These are phyloP conservation scores for Huso huso DNA, from an alignment of 2,797 vertebrate species.

Conservation along the genomic window DNA sequence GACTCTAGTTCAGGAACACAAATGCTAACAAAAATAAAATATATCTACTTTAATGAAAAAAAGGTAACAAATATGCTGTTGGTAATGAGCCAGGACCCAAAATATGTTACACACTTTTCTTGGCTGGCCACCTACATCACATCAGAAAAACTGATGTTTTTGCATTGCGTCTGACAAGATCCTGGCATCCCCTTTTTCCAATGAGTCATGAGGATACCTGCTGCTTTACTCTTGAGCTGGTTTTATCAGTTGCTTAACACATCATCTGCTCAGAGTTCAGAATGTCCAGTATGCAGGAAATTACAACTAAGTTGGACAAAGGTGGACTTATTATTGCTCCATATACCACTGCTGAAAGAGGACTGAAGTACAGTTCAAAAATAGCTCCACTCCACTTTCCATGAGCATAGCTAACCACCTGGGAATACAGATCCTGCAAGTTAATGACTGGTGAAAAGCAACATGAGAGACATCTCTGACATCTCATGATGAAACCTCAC, in stretches of 20 bases:
- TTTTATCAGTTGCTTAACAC: slow-evolving; percentile 25
- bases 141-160: no score
- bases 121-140: no score
- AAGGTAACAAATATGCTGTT: no score
- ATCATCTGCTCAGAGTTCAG: slow-evolving; percentile 22
- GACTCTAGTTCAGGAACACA: no score
- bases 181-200: slow-evolving; percentile 9
- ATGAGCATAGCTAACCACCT: not conserved
- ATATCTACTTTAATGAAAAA: no score
- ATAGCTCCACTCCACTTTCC: not conserved
- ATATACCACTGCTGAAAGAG: no score
- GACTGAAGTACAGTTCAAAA: no score
- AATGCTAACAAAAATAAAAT: no score
- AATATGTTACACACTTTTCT: no score
- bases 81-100: no score
- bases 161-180: slow-evolving; percentile 15
- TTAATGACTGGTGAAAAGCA: slow-evolving; percentile 13
- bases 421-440: not conserved
- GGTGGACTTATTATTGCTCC: slow-evolving; percentile 5
- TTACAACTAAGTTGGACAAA: slow-evolving; percentile 27
- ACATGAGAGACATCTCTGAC: not conserved
- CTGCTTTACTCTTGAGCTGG: slow-evolving; percentile 24
- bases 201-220: slow-evolving; percentile 15
- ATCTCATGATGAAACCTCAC: no score
- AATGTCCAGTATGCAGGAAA: slow-evolving; percentile 36